Evolutionary conservation across 2,888 invertebrate species (phyloP).

Genomic region (Drosophila meridiana): DNA sequence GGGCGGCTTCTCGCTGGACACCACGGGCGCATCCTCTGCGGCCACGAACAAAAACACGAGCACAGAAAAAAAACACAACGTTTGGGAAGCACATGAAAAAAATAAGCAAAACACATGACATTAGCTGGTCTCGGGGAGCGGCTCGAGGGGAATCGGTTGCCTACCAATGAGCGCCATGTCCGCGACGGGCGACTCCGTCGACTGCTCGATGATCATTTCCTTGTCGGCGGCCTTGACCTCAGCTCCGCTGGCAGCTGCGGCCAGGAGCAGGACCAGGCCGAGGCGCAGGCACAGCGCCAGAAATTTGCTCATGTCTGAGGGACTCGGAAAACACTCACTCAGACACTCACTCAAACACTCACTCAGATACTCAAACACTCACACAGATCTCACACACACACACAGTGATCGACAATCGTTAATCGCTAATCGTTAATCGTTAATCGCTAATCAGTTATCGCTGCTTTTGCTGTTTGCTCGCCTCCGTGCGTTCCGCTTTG

Average conservation of each 20-base stretch:
- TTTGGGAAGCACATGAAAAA: conserved; percentile 42
- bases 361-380: conserved; percentile 8
- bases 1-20: conserved; percentile 63
- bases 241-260: conserved; percentile 34
- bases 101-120: conserved; percentile 45
- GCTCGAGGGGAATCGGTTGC: conserved; percentile 36
- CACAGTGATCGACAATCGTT: conserved; percentile 23
- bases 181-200: conserved; percentile 79
- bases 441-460: conserved; percentile 10
- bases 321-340: not conserved
- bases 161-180: conserved; percentile 79
- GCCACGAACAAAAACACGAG: conserved; percentile 25
- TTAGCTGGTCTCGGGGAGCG: conserved; percentile 19
- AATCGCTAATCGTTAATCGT: conserved; percentile 6
- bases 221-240: conserved; percentile 42
- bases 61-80: conserved; percentile 67
- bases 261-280: conserved; percentile 48
- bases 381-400: conserved; percentile 18
- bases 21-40: conserved; percentile 52
- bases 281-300: conserved; percentile 50
- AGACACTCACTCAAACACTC: not conserved
- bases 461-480: conserved; percentile 15
- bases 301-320: conserved; percentile 54
- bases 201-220: conserved; percentile 59
- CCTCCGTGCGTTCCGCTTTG: conserved; percentile 49